Conservation (phyloP, 2,113 vertebrate genomes). For the Promerops cafer region DNA sequence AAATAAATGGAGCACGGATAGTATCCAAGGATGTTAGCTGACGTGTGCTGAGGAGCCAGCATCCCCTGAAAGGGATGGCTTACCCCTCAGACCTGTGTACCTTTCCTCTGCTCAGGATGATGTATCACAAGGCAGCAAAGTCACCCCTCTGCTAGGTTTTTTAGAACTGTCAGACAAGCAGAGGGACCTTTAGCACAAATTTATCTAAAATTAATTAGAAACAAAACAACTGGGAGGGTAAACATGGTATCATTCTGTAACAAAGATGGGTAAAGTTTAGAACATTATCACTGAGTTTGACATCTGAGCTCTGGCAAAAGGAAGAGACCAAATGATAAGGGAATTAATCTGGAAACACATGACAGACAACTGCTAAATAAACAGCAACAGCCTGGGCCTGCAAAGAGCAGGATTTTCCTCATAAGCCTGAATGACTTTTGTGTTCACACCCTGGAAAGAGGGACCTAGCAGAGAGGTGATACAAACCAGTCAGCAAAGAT, state of each 20-base stretch:
- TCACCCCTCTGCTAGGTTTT: not conserved
- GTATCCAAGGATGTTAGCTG: not conserved
- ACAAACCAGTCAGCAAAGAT: not conserved
- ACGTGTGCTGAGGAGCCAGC: not conserved
- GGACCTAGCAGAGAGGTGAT: not conserved
- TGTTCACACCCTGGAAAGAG: not conserved
- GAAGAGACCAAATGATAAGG: not conserved
- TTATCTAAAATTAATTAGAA: constrained; percentile 7
- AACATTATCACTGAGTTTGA: not conserved
- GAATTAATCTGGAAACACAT: not conserved
- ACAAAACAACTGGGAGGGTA: not conserved
- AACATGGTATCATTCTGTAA: not conserved
- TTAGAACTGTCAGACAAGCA: not conserved
- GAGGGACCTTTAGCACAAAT: not conserved
- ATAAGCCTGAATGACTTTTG: not conserved
- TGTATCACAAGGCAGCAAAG: not conserved
- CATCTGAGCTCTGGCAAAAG: not conserved
- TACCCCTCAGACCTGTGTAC: not conserved
- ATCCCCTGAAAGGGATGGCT: not conserved
- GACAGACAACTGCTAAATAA: not conserved
- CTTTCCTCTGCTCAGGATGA: not conserved
- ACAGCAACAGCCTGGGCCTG: not conserved
- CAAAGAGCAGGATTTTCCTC: not conserved
- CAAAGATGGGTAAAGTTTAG: not conserved
- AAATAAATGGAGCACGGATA: not conserved